Evolutionary conservation across 1,140 invertebrate genomes (phyloP), one percentile per base, ranked within the genome.

Genomic region (Drosophila repletoides): DNA sequence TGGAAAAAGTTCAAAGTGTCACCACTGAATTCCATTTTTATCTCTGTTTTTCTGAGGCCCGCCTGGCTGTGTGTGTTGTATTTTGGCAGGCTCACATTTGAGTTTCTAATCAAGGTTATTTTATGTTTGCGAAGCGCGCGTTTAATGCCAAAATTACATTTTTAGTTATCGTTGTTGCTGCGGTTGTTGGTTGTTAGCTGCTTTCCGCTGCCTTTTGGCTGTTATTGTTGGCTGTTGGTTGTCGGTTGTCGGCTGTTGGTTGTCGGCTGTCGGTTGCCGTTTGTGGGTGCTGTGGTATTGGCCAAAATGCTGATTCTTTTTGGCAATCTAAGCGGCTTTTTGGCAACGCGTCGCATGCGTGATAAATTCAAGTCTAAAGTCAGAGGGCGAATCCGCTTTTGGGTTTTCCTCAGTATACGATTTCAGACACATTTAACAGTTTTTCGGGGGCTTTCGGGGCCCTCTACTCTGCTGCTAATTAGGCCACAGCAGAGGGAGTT

Each of bases 71-170:
- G 12, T 61, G 9, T 5, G 10, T 40, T 46, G 29, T 63, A 38
- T 72, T 80, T 61, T 68, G 71, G 70, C 56, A 61, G 31, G 58
- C 59, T 45, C 64, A 40, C 69, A 83, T 81, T 83, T 77, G 70
- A 68, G 79, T 86, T 86, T 84, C 80, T 84, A 86, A 84, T 84
- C 80, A 84, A 86, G 80, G 75, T 86, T 75, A 80, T 84, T 84
- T 84, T 84, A 84, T 84, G 80, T 86, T 60, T 72, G 72, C 67
- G 71, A 75, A 79, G 80, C 79, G 72, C 65, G 64, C 59, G 29
- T 22, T 70, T 84, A 83, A 84, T 83, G 79, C 79, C 79, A 70
- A 83, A 83, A 83, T 83, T 84, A 83, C 79, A 84, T 86, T 84
- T 83, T 86, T 75, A 79, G 80, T 83, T 73, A 60, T 46, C 40